phyloP scores from a whole-genome alignment of 2,888 invertebrate genomes.

The Drosophila anceps region DNA sequence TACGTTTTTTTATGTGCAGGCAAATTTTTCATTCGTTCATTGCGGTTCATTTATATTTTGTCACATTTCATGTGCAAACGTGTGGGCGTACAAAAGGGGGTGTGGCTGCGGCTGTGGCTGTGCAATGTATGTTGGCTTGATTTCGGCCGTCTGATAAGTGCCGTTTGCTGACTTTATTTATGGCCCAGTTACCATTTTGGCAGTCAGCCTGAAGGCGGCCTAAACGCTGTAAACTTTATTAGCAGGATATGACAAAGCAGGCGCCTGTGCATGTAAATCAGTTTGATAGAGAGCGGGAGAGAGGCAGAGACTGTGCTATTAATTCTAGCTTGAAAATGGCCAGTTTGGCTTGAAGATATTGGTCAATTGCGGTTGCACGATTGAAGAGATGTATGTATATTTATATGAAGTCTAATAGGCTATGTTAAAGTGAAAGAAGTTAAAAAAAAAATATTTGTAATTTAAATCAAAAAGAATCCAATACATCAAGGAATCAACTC shows the following conservation, averaged over 20 bases:
- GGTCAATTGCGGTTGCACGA: background rate
- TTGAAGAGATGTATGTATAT: background rate
- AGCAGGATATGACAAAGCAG: constrained; percentile 52
- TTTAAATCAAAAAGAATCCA: background rate
- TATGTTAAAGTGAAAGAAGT: too few species aligned
- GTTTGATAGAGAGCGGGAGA: constrained; percentile 31
- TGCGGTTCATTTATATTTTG: constrained; percentile 74
- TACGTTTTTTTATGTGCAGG: constrained; percentile 18
- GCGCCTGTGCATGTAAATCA: constrained; percentile 48
- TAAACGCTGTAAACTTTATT: constrained; percentile 46
- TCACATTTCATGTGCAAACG: constrained; percentile 53
- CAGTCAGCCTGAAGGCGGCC: constrained; percentile 57
- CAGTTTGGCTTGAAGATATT: background rate
- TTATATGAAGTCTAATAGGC: background rate
- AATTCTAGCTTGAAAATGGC: constrained; percentile 5
- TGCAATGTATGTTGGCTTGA: constrained; percentile 48
- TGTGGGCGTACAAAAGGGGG: constrained; percentile 54
- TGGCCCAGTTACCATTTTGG: constrained; percentile 64
- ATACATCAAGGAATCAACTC: background rate
- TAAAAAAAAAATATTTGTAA: background rate
- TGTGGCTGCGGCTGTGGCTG: constrained; percentile 12
- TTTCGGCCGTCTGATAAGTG: constrained; percentile 63
- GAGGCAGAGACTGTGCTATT: background rate
- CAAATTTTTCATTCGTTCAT: constrained; percentile 22
- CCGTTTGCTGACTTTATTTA: constrained; percentile 69